Percentiles rank a stretch among this genome's conserved stretches.
Conservation (phyloP, 2,888 invertebrate species). For the Sarcophaga carnaria region DNA sequence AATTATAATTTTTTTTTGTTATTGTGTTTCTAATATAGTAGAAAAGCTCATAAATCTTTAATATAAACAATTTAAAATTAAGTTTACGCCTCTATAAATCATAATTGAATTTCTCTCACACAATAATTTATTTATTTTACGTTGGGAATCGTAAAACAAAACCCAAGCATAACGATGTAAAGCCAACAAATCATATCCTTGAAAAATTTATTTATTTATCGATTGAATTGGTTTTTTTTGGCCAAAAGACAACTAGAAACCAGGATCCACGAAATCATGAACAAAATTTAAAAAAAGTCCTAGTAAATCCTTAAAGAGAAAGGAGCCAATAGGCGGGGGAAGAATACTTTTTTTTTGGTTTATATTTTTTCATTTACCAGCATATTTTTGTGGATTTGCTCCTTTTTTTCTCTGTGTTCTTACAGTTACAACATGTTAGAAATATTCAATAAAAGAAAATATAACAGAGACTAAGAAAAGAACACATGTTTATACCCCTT, state of each 20-base stretch:
- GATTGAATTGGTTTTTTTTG: constrained; percentile 2
- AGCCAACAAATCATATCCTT: constrained; percentile 20
- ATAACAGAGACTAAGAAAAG: background rate
- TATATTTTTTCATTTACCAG: background rate
- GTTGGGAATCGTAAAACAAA: background rate
- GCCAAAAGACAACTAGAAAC: background rate
- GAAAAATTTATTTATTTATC: constrained; percentile 31
- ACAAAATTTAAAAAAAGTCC: background rate
- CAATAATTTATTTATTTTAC: constrained; percentile 7
- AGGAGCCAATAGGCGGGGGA: too few species aligned
- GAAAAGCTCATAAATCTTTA: constrained; percentile 12
- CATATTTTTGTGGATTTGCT: background rate
- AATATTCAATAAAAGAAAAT: constrained; percentile 18
- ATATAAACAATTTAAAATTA: constrained; percentile 22
- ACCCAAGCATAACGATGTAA: constrained; percentile 10
- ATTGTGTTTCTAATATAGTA: background rate
- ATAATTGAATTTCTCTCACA: constrained; percentile 11
- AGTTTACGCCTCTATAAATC: constrained; percentile 21
- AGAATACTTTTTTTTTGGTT: background rate
- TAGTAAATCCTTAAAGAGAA: too few species aligned
- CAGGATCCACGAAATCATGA: background rate
- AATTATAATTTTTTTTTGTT: background rate
- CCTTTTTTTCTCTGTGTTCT: constrained; percentile 2
- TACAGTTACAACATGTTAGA: constrained; percentile 32
- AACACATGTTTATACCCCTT: constrained; percentile 22